Conservation (phyloP, 2,888 invertebrate genomes). For the Callyntrura sp. region DNA sequence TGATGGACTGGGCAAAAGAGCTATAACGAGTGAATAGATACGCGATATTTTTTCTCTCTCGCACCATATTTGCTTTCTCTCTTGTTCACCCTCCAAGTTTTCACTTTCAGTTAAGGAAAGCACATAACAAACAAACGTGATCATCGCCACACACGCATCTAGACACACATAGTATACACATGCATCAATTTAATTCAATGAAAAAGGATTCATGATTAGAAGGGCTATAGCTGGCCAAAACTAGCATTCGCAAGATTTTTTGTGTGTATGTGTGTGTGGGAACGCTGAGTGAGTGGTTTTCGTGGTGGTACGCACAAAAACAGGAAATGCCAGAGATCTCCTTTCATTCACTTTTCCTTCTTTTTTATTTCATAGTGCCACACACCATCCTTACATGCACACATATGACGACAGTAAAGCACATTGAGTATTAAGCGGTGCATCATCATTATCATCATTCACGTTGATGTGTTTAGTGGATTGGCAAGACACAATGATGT, state of each 20-base stretch:
- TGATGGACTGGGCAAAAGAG: not conserved
- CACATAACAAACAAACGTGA: constrained; percentile 62
- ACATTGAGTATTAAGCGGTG: not conserved
- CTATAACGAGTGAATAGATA: constrained; percentile 20
- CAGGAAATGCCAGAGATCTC: constrained; percentile 62
- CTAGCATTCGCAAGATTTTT: not conserved
- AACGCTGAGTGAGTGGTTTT: constrained; percentile 12
- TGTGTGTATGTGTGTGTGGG: constrained; percentile 15
- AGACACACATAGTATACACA: constrained; percentile 9
- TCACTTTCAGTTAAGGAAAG: constrained; percentile 59
- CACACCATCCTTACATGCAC: not conserved
- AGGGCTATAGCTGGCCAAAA: not conserved
- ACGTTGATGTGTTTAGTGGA: constrained; percentile 19
- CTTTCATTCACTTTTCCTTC: constrained; percentile 32
- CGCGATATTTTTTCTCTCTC: not conserved
- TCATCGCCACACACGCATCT: not conserved
- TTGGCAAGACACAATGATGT: constrained; percentile 11
- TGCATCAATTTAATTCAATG: constrained; percentile 65
- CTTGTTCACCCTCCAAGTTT: constrained; percentile 22
- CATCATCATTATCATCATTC: constrained; percentile 24
- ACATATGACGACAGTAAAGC: too few species aligned
- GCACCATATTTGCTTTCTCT: not conserved
- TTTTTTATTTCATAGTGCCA: not conserved
- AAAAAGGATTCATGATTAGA: constrained; percentile 40
- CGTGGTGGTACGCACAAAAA: constrained; percentile 47